phyloP scores from a whole-genome alignment of 92 coral and sea anemone genomes.

The Heteractis magnifica region DNA sequence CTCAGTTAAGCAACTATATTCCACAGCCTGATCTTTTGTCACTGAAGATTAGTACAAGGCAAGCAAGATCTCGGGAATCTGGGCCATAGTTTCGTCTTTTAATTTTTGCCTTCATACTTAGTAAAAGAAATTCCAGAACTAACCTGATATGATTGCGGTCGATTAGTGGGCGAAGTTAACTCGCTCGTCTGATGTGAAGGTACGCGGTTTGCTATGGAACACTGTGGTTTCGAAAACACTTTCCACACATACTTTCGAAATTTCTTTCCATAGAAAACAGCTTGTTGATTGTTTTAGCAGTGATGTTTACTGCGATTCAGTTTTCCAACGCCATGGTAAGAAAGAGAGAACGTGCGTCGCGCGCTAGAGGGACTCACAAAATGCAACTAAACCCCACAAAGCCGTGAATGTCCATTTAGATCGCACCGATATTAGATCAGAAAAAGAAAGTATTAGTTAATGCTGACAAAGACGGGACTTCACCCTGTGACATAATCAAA shows the following conservation, averaged over 20 bases:
- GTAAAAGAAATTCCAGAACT: background rate
- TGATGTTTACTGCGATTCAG: background rate
- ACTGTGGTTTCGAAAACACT: background rate
- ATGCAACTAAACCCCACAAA: background rate
- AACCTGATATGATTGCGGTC: background rate
- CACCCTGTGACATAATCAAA: background rate
- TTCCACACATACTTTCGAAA: background rate
- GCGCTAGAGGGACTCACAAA: background rate
- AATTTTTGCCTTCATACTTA: background rate
- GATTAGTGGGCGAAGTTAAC: background rate
- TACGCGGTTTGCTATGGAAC: background rate
- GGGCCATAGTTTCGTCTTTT: background rate
- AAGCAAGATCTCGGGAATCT: too few species aligned
- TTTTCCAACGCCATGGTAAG: background rate
- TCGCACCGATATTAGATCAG: background rate
- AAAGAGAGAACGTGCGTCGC: background rate
- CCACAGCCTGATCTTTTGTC: too few species aligned
- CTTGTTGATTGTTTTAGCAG: background rate
- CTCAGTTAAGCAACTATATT: background rate
- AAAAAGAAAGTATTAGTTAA: background rate
- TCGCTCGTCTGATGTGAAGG: background rate
- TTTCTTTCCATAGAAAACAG: too few species aligned
- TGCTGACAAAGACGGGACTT: background rate
- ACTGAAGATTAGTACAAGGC: too few species aligned
- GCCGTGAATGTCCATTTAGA: background rate